Evolutionary conservation across 2,797 vertebrate species (phyloP), one percentile per base, ranked within the genome.

Genomic region (Enteromius trimaculatus): DNA sequence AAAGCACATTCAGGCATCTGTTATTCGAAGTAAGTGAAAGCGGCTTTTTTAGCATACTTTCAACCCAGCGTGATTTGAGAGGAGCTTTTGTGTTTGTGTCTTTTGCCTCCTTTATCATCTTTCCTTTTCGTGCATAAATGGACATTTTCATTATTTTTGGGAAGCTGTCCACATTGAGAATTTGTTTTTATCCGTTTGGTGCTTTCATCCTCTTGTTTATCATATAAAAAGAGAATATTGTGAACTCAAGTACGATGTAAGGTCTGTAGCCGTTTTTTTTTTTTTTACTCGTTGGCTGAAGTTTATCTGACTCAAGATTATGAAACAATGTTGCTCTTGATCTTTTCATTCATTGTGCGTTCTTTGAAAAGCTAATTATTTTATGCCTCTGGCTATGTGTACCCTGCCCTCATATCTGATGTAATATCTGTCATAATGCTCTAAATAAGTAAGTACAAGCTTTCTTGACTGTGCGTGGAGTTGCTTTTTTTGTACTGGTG

Each of bases 71-170:
- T 58, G 7, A 74, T 74, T 39, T 60, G 8, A 51, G 62, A 53
- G n/a, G 26, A 31, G 17, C 75, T 75, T 77, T 85, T 85, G 55
- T 81, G 69, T 79, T 84, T 82, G 62, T 77, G 80, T 83, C 62
- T 77, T 77, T 60, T 64, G 65, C 65, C 42, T 69, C 16, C 16
- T 80, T 47, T 11, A 7, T 64, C 74, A 64, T n/a, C 53, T 29
- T 31, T 77, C n/a, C 6, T 51, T 39, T 42, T 66, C n/a, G 17
- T 71, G 14, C 34, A 21, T 34, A 69, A 49, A 66, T 31, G 13
- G 37, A 65, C 82, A 72, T 62, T 55, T 80, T 34, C 26, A 26
- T 76, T 77, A n/a, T 58, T 80, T 83, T 39, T 72, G 65, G 65
- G 51, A 44, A 26, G 74, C 26, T 60, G 79, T 47, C 76, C 82